phyloP scores from a whole-genome alignment of 2,797 vertebrate genomes.

The Miichthys miiuy region DNA sequence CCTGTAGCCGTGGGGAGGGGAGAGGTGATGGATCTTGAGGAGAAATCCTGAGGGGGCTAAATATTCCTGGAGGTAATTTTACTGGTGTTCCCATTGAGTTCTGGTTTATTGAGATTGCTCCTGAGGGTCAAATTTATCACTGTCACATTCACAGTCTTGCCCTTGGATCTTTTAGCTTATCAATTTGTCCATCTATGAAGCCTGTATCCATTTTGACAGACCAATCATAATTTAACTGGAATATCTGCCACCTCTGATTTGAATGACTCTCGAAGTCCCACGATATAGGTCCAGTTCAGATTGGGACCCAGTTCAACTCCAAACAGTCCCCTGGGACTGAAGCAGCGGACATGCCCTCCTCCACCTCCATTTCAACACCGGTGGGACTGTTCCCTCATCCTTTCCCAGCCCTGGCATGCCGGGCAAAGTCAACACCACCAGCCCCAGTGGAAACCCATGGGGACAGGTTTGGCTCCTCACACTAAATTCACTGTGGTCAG shows the following conservation, averaged over 20 bases:
- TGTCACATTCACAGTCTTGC: not conserved
- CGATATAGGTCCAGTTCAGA: conserved; percentile 30
- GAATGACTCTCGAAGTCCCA: conserved; percentile 22
- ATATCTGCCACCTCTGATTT: conserved; percentile 34
- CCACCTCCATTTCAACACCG: conserved; percentile 52
- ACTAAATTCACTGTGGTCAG: conserved; percentile 72
- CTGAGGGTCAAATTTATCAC: conserved; percentile 22
- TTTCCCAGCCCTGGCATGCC: conserved; percentile 71
- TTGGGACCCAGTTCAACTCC: conserved; percentile 30
- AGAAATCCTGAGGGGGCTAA: conserved; percentile 36
- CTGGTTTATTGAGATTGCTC: conserved; percentile 8
- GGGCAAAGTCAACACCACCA: conserved; percentile 70
- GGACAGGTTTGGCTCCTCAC: conserved; percentile 69
- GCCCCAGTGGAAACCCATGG: conserved; percentile 67
- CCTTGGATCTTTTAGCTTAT: not conserved
- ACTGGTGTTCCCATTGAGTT: conserved; percentile 6
- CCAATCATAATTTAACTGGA: conserved; percentile 2
- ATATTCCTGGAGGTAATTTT: conserved; percentile 29
- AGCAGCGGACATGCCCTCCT: conserved; percentile 30
- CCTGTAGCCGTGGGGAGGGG: conserved; percentile 21
- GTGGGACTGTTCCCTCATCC: conserved; percentile 61
- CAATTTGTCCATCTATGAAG: conserved; percentile 3
- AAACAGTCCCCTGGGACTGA: conserved; percentile 20
- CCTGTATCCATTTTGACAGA: conserved; percentile 14
- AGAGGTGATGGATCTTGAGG: conserved; percentile 26